Evolutionary conservation across 1,140 invertebrate species (phyloP), one percentile per base, ranked within the genome.

Genomic region (Dendroctonus valens): DNA sequence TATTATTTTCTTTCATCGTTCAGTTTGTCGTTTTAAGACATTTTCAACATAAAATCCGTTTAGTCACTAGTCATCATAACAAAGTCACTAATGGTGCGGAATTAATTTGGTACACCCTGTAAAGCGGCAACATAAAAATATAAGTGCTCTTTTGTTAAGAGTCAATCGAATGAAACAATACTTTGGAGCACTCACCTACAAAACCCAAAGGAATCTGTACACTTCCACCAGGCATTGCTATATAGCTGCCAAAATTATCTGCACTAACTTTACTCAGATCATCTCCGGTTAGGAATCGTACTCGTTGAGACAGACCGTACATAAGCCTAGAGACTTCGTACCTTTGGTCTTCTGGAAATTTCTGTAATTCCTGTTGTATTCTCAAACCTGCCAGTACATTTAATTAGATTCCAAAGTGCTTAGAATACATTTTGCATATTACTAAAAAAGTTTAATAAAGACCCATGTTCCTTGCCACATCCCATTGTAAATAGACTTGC

Each of bases 171-270:
- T 3, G 1, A 3, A 26, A 26, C 1, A 3, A 26, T 26, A 26
- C 26, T 26, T 26, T 26, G 26, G 26, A 26, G 26, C 26, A 26
- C 26, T 66, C 53, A 68, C 66, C 66, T n/a, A 68, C 59, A 58
- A 68, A 68, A 46, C 87, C 87, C 12, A 87, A 73, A 0, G 87
- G 86, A 9, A 90, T 81, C 26, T 81, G 76, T 0, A 86, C 81
- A 55, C 81, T 83, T n/a, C 86, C 86, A 3, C 87, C 87, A 2
- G 87, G 87, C n/a, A 89, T 81, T 73, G 83, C 80, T 44, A 88
- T 83, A 59, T 81, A 84, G 59, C 84, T 85, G 11, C 87, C 87
- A 69, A 84, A 87, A 59, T 87, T 84, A 76, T 87, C 84, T 0
- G 86, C 86, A 44, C 86, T 87, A 11, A 89, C 82, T 8, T 86